phyloP scores from a whole-genome alignment of 2,797 vertebrate genomes.

The Loris lydekkerianus region DNA sequence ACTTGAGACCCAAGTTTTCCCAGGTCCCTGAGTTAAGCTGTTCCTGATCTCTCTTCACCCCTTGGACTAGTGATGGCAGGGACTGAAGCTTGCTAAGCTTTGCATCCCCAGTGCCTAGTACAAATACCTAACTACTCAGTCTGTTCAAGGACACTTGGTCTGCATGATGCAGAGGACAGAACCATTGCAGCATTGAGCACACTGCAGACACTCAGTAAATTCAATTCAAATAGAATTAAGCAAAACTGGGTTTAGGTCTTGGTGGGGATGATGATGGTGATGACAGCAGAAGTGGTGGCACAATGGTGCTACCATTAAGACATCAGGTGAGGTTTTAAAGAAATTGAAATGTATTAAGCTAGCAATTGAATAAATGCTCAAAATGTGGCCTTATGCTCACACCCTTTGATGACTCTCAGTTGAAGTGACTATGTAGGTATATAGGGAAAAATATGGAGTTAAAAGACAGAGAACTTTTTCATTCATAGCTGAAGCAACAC shows the following conservation, averaged over 20 bases:
- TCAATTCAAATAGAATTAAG: neutral
- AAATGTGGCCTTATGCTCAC: neutral
- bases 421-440: neutral
- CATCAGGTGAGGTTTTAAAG: neutral
- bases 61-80: neutral
- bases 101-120: neutral
- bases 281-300: neutral
- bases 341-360: neutral
- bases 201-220: neutral
- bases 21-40: neutral
- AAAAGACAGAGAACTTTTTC: neutral
- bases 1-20: neutral
- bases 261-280: neutral
- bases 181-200: neutral
- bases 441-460: neutral
- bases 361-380: neutral
- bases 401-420: neutral
- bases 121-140: neutral
- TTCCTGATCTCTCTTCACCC: neutral
- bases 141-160: accelerated
- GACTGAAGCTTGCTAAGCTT: neutral
- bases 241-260: neutral
- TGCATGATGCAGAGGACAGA: neutral
- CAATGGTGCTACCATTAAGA: neutral
- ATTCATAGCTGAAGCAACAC: neutral